These are phyloP conservation scores for Frieseomelitta varia DNA, from an alignment of 1,140 invertebrate genomes.

Conservation along the genomic window DNA sequence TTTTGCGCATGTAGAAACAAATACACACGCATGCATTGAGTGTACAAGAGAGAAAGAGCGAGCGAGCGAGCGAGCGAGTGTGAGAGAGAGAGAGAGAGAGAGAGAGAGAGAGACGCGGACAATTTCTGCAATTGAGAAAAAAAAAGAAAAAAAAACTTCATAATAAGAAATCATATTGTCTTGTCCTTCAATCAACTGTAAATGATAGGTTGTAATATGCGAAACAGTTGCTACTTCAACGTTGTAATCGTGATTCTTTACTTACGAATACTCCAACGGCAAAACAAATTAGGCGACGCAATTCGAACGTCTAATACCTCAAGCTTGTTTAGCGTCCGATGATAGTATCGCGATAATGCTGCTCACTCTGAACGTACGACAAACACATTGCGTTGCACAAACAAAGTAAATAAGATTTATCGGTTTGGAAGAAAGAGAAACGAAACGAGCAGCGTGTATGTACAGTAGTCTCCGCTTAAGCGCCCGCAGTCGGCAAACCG, in stretches of 20 bases:
- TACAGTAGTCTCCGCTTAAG: too few relatives aligned
- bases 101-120: neutral
- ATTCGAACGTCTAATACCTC: constrained; percentile 1
- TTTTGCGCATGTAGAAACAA: constrained; percentile 39
- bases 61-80: neutral
- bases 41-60: neutral
- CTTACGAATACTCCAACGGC: neutral
- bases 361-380: too few relatives aligned
- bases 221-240: neutral
- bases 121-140: neutral
- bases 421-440: neutral
- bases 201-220: neutral
- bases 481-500: too few relatives aligned
- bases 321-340: neutral
- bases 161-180: constrained; percentile 23
- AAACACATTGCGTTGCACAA: neutral
- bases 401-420: constrained; percentile 4
- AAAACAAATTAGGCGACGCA: neutral
- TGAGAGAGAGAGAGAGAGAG: neutral
- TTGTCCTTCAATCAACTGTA: constrained; percentile 3
- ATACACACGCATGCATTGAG: neutral
- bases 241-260: neutral
- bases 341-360: neutral
- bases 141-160: neutral
- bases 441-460: neutral